phyloP scores from a whole-genome alignment of 2,888 invertebrate genomes.

The Mesorhabditis spiculigera region DNA sequence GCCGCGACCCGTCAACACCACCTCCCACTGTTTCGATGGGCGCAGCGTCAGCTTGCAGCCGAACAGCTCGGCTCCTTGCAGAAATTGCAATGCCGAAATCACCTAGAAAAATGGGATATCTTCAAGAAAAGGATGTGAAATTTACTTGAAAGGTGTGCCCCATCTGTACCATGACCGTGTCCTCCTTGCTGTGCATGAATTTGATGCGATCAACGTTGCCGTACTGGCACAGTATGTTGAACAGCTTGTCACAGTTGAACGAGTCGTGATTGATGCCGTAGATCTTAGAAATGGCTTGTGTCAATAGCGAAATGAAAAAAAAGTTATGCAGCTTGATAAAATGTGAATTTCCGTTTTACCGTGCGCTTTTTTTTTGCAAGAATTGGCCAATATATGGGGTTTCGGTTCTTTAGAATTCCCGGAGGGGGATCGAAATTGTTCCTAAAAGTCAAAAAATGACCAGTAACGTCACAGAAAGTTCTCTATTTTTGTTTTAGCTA shows the following conservation, averaged over 20 bases:
- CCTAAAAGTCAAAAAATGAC: too few species aligned
- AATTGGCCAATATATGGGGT: too few species aligned
- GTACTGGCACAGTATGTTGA: slow-evolving; percentile 96
- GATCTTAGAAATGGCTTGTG: slow-evolving; percentile 58
- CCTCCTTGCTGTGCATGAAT: slow-evolving; percentile 95
- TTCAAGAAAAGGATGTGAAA: too few species aligned
- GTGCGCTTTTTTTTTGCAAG: too few species aligned
- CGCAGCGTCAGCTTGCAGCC: slow-evolving; percentile 61
- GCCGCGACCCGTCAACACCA: too few species aligned
- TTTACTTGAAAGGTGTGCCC: slow-evolving; percentile 62
- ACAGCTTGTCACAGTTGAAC: slow-evolving; percentile 89
- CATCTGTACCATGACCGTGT: slow-evolving; percentile 99
- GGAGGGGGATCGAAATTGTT: too few species aligned
- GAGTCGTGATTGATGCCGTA: slow-evolving; percentile 90
- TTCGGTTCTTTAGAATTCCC: too few species aligned
- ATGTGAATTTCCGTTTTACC: too few species aligned
- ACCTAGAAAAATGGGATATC: slow-evolving; percentile 11
- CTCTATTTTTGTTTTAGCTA: too few species aligned
- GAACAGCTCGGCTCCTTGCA: slow-evolving; percentile 83
- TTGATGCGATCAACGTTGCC: slow-evolving; percentile 87
- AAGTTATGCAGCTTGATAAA: too few species aligned
- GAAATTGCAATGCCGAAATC: slow-evolving; percentile 76
- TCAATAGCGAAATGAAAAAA: too few species aligned
- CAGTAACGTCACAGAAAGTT: too few species aligned
- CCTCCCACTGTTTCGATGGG: slow-evolving; percentile 7